Evolutionary conservation across 2,888 invertebrate species (phyloP).

Genomic region (Nomada hirtipes): DNA sequence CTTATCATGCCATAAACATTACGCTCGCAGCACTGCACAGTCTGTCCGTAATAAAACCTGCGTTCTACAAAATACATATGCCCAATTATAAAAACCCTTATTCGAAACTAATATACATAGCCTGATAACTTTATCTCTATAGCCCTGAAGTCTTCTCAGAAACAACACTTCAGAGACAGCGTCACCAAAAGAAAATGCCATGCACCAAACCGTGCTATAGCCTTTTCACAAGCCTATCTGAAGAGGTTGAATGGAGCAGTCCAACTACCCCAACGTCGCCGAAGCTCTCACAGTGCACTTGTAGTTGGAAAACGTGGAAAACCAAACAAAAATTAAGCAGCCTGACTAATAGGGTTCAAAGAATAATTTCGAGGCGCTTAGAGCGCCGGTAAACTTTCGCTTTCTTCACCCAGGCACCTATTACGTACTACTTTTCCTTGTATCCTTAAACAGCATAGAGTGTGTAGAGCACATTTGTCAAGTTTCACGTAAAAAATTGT

Average conservation of each 20-base stretch:
- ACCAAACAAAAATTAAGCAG: conserved; percentile 30
- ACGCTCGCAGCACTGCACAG: background rate
- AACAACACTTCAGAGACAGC: background rate
- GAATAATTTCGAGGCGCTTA: conserved; percentile 39
- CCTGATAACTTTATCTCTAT: background rate
- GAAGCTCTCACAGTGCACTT: too few species aligned
- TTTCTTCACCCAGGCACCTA: too few species aligned
- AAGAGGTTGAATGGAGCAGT: conserved; percentile 17
- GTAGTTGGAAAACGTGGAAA: conserved; percentile 10
- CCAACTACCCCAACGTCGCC: background rate
- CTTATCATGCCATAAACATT: background rate
- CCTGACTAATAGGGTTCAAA: background rate
- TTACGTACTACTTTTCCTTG: too few species aligned
- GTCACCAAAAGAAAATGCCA: conserved; percentile 2
- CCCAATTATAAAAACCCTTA: background rate
- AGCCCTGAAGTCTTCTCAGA: background rate
- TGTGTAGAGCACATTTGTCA: too few species aligned
- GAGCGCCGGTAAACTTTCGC: too few species aligned
- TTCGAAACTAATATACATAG: background rate
- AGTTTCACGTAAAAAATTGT: too few species aligned
- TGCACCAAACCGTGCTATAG: conserved; percentile 7
- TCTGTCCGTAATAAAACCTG: background rate
- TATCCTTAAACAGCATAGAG: too few species aligned
- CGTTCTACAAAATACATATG: background rate
- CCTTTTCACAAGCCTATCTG: background rate